Evolutionary conservation across 2,888 invertebrate species (phyloP).

Genomic region (Pollenia griseotomentosa): DNA sequence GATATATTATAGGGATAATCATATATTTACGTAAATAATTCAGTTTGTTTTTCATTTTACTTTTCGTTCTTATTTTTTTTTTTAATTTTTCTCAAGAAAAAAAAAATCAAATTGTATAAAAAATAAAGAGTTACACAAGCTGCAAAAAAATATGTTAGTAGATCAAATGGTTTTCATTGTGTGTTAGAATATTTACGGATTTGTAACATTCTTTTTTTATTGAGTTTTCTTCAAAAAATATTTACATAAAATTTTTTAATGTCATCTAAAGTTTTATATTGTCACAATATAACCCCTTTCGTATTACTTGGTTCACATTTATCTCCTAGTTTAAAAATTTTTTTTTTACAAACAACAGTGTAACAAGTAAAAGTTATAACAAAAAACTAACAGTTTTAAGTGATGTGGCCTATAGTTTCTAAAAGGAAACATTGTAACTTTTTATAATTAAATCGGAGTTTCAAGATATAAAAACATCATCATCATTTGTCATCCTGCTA

Average conservation of each 20-base stretch:
- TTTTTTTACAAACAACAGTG: not conserved
- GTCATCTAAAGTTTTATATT: constrained; percentile 41
- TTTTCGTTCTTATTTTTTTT: not conserved
- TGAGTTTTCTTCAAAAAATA: not conserved
- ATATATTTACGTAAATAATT: constrained; percentile 60
- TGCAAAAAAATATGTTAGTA: constrained; percentile 39
- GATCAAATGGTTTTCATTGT: constrained; percentile 28
- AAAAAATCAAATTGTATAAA: not conserved
- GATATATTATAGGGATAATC: constrained; percentile 57
- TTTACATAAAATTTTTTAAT: constrained; percentile 42
- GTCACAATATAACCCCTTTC: constrained; percentile 43
- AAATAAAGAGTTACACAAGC: not conserved
- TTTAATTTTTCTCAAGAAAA: not conserved
- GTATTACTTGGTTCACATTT: not conserved
- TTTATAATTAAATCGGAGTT: too few species aligned
- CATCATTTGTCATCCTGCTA: too few species aligned
- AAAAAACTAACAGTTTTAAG: too few species aligned
- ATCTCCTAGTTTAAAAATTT: not conserved
- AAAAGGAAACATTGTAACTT: too few species aligned
- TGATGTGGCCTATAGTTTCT: too few species aligned
- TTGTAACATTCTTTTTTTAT: too few species aligned
- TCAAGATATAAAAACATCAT: too few species aligned
- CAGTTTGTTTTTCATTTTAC: constrained; percentile 27
- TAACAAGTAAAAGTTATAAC: not conserved
- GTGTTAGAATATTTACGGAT: too few species aligned